Conservation (phyloP, 2,113 vertebrate species). For the Anseranas semipalmata region DNA sequence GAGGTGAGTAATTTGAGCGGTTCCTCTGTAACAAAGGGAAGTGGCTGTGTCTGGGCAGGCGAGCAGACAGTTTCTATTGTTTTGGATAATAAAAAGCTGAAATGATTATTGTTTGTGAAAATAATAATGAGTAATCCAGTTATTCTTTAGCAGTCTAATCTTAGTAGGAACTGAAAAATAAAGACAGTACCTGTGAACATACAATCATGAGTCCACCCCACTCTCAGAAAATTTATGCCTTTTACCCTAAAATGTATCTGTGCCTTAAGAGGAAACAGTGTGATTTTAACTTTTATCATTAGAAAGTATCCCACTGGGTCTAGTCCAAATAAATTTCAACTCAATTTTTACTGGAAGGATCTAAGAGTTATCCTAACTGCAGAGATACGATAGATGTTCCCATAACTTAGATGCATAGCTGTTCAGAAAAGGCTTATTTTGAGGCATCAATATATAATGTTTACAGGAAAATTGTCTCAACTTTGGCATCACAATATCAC, state of each 20-base stretch:
- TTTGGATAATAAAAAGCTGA: background rate
- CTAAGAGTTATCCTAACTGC: background rate
- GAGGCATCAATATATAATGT: background rate
- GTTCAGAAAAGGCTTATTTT: background rate
- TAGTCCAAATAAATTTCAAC: background rate
- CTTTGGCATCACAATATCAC: background rate
- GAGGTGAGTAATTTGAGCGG: background rate
- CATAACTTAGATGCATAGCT: background rate
- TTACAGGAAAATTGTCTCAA: background rate
- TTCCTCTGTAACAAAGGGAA: background rate
- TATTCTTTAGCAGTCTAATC: background rate
- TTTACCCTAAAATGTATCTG: background rate
- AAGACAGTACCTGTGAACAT: background rate
- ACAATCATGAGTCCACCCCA: background rate
- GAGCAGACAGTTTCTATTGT: background rate
- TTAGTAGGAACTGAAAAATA: background rate
- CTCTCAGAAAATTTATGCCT: background rate
- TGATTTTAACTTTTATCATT: background rate
- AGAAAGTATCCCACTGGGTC: background rate
- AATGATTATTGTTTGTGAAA: background rate
- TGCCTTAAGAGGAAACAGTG: background rate
- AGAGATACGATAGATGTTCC: background rate
- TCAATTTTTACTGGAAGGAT: background rate
- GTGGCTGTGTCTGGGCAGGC: background rate
- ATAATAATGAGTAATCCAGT: background rate